Conservation (phyloP, 92 coral and sea anemone species). For the Porites lobata region DNA sequence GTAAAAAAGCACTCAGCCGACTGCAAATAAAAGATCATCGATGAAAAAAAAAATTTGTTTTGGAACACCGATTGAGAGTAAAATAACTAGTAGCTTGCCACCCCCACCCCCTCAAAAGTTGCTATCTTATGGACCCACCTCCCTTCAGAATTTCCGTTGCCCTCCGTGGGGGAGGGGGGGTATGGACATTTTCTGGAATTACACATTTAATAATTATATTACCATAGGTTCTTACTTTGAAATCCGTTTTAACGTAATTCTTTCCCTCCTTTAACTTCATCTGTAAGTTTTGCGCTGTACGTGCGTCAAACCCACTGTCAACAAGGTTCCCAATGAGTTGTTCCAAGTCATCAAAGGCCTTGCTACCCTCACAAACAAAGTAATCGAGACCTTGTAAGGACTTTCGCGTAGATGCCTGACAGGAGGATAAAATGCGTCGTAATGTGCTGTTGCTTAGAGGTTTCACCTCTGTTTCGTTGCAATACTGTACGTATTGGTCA, state of each 20-base stretch:
- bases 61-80: no score
- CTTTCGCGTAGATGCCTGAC: slow-evolving; percentile 67
- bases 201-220: no score
- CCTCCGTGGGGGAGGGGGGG: no score
- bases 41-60: no score
- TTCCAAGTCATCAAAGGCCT: slow-evolving; percentile 68
- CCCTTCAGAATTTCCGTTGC: no score
- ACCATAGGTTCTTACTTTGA: slow-evolving; percentile 28
- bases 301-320: slow-evolving; percentile 47
- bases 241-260: slow-evolving; percentile 55
- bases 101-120: no score
- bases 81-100: no score
- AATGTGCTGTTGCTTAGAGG: slow-evolving; percentile 58
- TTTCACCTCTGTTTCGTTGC: slow-evolving; percentile 35
- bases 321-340: slow-evolving; percentile 46
- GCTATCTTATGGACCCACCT: no score
- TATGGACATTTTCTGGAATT: no score
- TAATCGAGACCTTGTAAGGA: slow-evolving; percentile 72
- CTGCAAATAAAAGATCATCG: no score
- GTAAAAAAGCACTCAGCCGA: no score
- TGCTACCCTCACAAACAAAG: slow-evolving; percentile 37
- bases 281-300: slow-evolving; percentile 19
- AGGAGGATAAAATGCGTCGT: slow-evolving; percentile 55
- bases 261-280: slow-evolving; percentile 29
- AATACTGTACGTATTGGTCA: slow-evolving; percentile 56